Conservation (phyloP, 2,888 invertebrate species). For the Dicranocentrus wangi region DNA sequence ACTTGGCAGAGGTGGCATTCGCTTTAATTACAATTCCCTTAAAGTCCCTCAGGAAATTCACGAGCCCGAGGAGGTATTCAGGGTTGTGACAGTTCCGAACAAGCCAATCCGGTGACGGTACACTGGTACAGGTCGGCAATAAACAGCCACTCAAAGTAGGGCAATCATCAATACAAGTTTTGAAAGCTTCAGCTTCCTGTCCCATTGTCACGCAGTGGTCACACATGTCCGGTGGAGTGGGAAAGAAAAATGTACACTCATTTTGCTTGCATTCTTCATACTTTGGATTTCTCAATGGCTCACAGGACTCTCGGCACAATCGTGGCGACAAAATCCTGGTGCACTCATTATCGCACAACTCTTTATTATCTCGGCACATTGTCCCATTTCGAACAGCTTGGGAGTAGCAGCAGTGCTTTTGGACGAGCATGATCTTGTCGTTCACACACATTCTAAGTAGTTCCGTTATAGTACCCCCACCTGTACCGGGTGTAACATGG, state of each 20-base stretch:
- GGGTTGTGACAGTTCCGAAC: conserved; percentile 23
- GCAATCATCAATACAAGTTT: background rate
- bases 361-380: background rate
- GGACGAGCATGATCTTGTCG: conserved; percentile 34
- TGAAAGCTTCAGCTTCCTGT: background rate
- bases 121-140: background rate
- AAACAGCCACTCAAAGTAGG: background rate
- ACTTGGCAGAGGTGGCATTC: background rate
- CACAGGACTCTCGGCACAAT: conserved; percentile 32
- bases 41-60: too few species aligned
- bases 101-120: background rate
- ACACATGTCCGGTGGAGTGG: background rate
- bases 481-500: too few species aligned
- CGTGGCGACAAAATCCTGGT: conserved; percentile 15
- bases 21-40: too few species aligned
- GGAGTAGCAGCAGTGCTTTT: conserved; percentile 39
- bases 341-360: conserved; percentile 27
- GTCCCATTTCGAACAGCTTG: conserved; percentile 1
- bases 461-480: conserved; percentile 3
- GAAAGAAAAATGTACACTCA: background rate
- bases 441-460: conserved; percentile 24
- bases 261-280: background rate
- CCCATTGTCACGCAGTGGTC: conserved; percentile 1
- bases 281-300: background rate
- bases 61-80: background rate